phyloP scores from a whole-genome alignment of 2,797 vertebrate genomes.

The Sebastes miniatus region DNA sequence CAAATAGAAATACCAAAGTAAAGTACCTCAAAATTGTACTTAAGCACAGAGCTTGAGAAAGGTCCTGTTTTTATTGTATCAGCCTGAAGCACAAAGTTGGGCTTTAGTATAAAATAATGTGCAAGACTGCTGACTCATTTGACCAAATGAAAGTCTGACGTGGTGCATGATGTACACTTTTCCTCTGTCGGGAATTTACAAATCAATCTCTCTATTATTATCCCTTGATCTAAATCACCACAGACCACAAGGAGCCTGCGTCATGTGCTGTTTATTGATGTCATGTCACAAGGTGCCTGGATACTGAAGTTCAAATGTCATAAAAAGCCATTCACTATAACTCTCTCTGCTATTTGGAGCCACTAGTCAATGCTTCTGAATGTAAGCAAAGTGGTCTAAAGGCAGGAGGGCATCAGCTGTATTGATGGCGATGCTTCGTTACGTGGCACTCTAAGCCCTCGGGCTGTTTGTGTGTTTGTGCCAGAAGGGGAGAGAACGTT shows the following conservation, averaged over 20 bases:
- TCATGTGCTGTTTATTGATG: conserved; percentile 9
- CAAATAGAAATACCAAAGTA: neutral
- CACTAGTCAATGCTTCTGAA: no score
- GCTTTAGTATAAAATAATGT: neutral
- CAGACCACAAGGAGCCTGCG: neutral
- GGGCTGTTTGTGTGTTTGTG: conserved; percentile 12
- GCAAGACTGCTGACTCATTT: neutral
- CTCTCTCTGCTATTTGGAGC: neutral
- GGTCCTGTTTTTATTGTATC: neutral
- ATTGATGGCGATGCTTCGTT: conserved; percentile 10
- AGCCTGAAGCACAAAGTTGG: neutral
- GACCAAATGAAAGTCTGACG: neutral
- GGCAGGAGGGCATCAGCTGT: neutral
- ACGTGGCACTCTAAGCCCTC: neutral
- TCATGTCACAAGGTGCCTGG: neutral
- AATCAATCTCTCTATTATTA: neutral
- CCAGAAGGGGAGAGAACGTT: neutral
- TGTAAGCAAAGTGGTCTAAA: neutral
- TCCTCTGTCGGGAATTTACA: conserved; percentile 3
- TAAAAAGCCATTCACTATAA: neutral
- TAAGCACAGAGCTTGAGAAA: neutral
- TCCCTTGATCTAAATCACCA: neutral
- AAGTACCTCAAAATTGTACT: neutral
- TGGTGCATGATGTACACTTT: neutral
- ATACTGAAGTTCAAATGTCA: neutral